Conservation (phyloP, 2,113 vertebrate genomes). For the Hippoglossus stenolepis region DNA sequence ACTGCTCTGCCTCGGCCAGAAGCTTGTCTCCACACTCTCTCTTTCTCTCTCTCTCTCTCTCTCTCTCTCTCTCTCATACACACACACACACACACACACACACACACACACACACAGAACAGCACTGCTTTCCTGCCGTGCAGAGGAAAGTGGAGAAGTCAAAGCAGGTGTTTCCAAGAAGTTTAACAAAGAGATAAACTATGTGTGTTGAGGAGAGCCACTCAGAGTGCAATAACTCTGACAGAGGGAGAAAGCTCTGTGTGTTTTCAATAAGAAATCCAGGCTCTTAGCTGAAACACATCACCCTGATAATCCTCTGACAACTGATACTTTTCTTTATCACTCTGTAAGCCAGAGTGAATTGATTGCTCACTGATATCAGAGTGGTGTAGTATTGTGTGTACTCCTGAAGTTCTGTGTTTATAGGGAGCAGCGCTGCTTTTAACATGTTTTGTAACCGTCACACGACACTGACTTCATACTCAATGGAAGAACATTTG, state of each 20-base stretch:
- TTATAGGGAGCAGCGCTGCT: background rate
- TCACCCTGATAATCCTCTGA: conserved; percentile 21
- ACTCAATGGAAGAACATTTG: background rate
- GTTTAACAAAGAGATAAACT: conserved; percentile 66
- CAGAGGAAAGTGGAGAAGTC: conserved; percentile 63
- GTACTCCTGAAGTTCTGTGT: background rate
- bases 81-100: background rate
- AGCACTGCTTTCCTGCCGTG: conserved; percentile 56
- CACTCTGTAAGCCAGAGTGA: conserved; percentile 2
- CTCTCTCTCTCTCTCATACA: too few relatives aligned
- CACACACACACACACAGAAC: background rate
- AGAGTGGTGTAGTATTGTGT: background rate
- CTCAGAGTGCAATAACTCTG: conserved; percentile 41
- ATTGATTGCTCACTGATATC: conserved; percentile 4
- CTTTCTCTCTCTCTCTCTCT: background rate
- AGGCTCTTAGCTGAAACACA: background rate
- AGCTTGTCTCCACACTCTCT: conserved; percentile 7
- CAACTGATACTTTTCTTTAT: conserved; percentile 29
- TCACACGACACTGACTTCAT: background rate
- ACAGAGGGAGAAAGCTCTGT: conserved; percentile 30
- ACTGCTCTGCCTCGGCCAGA: conserved; percentile 19
- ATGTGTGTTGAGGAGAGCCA: conserved; percentile 33
- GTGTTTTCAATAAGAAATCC: conserved; percentile 44
- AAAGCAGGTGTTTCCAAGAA: conserved; percentile 78
- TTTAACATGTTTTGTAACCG: background rate